These are phyloP conservation scores for Gallinago solitaria DNA, from an alignment of 2,797 vertebrate species.

Conservation along the genomic window DNA sequence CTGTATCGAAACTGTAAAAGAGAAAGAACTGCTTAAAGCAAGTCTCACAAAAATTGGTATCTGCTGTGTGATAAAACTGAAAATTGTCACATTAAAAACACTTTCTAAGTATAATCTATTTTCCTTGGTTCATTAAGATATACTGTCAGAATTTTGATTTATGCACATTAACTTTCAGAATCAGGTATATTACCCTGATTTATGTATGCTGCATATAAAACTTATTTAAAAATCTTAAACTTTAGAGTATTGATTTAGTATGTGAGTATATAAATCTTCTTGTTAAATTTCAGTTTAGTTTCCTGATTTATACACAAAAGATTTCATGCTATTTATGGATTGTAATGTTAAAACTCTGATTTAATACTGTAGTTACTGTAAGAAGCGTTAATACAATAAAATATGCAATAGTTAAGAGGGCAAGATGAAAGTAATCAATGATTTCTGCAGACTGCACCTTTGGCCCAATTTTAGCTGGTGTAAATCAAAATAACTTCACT, in stretches of 20 bases:
- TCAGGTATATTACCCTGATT: slow-evolving; percentile 65
- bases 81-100: slow-evolving; percentile 39
- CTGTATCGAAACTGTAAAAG: not conserved
- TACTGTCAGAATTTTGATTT: slow-evolving; percentile 68
- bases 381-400: slow-evolving; percentile 66
- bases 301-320: slow-evolving; percentile 64
- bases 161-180: slow-evolving; percentile 67
- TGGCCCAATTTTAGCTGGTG: not conserved
- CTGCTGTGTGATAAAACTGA: slow-evolving; percentile 33
- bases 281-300: slow-evolving; percentile 67
- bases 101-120: slow-evolving; percentile 45
- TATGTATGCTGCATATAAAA: slow-evolving; percentile 66
- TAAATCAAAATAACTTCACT: slow-evolving; percentile 27
- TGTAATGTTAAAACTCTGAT: slow-evolving; percentile 56
- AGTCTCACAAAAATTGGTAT: slow-evolving; percentile 14
- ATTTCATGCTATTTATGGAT: slow-evolving; percentile 59
- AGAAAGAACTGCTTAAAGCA: not conserved
- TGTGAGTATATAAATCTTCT: slow-evolving; percentile 71
- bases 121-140: slow-evolving; percentile 67
- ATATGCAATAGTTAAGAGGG: slow-evolving; percentile 42
- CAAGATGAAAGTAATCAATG: slow-evolving; percentile 58
- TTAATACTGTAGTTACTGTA: slow-evolving; percentile 69
- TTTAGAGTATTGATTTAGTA: slow-evolving; percentile 66
- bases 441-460: slow-evolving; percentile 36
- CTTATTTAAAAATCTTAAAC: slow-evolving; percentile 67